Conservation (phyloP, 2,797 vertebrate genomes). For the Pogoniulus pusillus region DNA sequence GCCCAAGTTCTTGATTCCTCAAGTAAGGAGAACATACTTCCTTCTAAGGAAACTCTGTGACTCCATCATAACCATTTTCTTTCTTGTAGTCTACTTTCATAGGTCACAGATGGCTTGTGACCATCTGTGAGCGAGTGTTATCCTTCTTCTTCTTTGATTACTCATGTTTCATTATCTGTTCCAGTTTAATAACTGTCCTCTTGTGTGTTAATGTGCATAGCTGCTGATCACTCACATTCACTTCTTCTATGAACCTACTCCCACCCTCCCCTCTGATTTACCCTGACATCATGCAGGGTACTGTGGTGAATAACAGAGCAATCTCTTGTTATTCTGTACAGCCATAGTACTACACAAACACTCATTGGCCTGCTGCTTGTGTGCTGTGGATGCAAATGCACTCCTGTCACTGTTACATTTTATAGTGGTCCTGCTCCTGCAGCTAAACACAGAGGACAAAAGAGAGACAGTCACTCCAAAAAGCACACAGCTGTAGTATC, state of each 20-base stretch:
- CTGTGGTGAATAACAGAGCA: not conserved
- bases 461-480: not conserved
- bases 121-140: not conserved
- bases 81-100: not conserved
- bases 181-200: not conserved
- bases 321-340: not conserved
- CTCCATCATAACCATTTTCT: not conserved
- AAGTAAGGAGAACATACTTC: not conserved
- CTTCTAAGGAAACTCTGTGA: not conserved
- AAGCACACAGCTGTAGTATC: not conserved
- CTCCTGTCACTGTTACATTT: not conserved
- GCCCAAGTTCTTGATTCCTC: not conserved
- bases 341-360: not conserved
- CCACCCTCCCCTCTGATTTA: not conserved
- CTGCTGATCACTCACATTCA: not conserved
- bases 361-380: not conserved
- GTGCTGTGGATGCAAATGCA: not conserved
- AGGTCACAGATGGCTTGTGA: not conserved
- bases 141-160: not conserved
- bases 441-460: not conserved
- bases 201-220: not conserved
- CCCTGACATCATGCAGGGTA: not conserved
- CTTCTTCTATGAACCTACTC: not conserved
- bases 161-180: not conserved
- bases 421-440: not conserved